Evolutionary conservation across 2,113 vertebrate species (phyloP).

Genomic region (Chlorodrepanis virens): DNA sequence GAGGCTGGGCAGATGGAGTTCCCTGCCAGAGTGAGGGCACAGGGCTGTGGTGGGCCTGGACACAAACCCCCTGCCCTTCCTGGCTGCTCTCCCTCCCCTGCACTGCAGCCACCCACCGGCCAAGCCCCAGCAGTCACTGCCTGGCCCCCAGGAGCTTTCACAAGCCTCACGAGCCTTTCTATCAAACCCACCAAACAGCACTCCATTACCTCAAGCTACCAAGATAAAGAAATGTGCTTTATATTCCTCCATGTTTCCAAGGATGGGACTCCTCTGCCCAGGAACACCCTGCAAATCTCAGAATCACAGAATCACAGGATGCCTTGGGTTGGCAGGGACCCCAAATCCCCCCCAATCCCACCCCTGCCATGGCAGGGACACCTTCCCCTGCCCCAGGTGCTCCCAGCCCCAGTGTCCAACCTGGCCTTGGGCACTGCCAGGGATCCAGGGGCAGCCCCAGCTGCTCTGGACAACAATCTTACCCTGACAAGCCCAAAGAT

Average conservation of each 20-base stretch:
- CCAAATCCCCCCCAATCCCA: fast-evolving
- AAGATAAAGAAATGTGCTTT: background rate
- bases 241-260: fast-evolving
- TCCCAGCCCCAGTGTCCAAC: background rate
- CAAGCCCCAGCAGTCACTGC: background rate
- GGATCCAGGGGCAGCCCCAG: background rate
- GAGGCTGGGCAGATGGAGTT: background rate
- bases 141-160: background rate
- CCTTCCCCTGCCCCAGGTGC: background rate
- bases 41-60: background rate
- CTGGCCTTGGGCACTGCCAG: background rate
- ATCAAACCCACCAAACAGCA: background rate
- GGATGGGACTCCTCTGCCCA: background rate
- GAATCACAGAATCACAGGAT: background rate
- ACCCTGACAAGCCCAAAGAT: background rate
- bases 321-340: background rate
- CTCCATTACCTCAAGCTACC: fast-evolving
- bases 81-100: fast-evolving
- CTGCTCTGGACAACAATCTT: background rate
- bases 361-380: background rate
- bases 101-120: fast-evolving
- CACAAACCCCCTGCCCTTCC: background rate
- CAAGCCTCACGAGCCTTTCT: background rate
- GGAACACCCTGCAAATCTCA: background rate
- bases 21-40: background rate